Evolutionary conservation across 2,797 vertebrate species (phyloP), one percentile per base, ranked within the genome.

Genomic region (Amblyraja radiata): DNA sequence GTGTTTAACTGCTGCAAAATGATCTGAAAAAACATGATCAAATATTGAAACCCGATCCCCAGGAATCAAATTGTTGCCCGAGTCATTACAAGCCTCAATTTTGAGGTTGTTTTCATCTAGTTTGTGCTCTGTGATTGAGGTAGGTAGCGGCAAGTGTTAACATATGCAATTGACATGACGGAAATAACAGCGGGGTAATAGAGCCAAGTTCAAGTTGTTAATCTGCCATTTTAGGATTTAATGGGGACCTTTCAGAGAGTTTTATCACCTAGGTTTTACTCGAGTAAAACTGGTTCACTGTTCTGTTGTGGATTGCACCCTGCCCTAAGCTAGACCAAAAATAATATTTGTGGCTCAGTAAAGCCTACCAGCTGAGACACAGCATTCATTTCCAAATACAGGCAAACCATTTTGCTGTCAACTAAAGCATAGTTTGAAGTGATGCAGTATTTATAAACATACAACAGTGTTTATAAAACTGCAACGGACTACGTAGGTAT

Each of bases 261-360:
- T 88, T 88, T 88, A 88, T 65, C 84, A 88, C n/a, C 84, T 36
- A 88, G 4, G 18, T 65, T 88, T 65, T 88, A 65, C 61, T 65
- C 28, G 32, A 63, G 58, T 86, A 86, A 88, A 88, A 65, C 84
- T 88, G 58, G 84, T 63, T 65, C 9, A 88, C 84, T 65, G 84
- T 88, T 65, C 61, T 16, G 61, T 21, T n/a, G n/a, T 65, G 61
- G 63, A 32, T 32, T 21, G 61, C 63, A 86, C 83, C 14, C 84
- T 88, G 84, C 71, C 32, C 65, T 28, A 32, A 88, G 84, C 28
- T 36, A 88, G 84, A 65, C 61, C 13, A 65, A 63, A 88, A 28
- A 88, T 58, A 88, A 88, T 88, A 88, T 88, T 88, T 88, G 84
- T 88, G 84, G 84, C 32, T 88, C 63, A 16, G 28, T n/a, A 65